Base-by-base conservation (phyloP, 2,888 invertebrate species). In the Philereme vetulata region DNA sequence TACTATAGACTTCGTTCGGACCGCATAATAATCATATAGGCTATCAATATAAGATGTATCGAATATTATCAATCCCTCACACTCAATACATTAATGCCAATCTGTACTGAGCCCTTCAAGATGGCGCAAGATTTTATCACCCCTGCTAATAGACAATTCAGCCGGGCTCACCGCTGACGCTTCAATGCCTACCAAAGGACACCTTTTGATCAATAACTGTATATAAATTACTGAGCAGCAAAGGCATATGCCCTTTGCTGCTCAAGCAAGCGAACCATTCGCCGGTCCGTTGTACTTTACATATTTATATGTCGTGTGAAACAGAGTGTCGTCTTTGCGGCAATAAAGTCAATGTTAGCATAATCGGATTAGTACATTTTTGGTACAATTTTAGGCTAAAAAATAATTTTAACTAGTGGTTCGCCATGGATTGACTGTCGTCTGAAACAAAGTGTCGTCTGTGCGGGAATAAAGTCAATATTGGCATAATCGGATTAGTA, bases 201-300 rank as follows among this genome's bases (percentile, higher is more conserved):
- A 85, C 86, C 92, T 89, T 92, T 92, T 92, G 92, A 92, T 92
- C 92, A 92, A 90, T 90, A 91, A 90, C 87, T 91, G 90, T 92
- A 91, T 86, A 90, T 89, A 90, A 91, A 90, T 91, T 90, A 88
- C 86, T 74, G 75, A 87, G 84, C 61, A 61, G 47, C 9, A 38
- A 49, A 50, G 42, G 50, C 91, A 91, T 88, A 90, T 92, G 91
- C 86, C 90, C 88, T 86, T 89, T 84, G 77, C 78, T 86, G 91
- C 84, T 88, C 83, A 77, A 82, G 77, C 78, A 83, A 85, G 80
- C 88, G 84, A 80, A 84, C 79, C 72, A 80, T 80, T 77, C 75
- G 80, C 74, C 72, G 77, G 75, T 78, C 64, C 88, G 90, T 90
- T 89, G 86, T 89, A 77, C 71, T 72, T 67, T 56, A 74, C 76